phyloP scores from a whole-genome alignment of 2,797 vertebrate species.

The Coreius guichenoti region DNA sequence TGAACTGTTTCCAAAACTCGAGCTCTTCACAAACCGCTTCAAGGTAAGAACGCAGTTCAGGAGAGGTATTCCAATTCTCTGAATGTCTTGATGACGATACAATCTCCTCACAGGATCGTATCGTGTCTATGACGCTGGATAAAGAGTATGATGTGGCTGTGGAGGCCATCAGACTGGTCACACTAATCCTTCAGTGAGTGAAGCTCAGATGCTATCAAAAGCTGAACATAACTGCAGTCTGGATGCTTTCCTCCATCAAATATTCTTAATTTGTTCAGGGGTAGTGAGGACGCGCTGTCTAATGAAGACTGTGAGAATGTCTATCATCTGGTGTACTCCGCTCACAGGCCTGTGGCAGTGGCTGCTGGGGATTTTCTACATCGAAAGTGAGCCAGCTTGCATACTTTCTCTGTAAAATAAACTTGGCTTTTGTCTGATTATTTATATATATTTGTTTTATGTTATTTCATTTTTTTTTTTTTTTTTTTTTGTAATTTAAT shows the following conservation, averaged over 20 bases:
- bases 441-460: not conserved
- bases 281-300: slow-evolving; percentile 62
- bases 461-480: not conserved
- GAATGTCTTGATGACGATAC: not conserved
- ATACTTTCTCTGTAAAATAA: not conserved
- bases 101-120: slow-evolving; percentile 86
- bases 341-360: slow-evolving; percentile 96
- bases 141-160: slow-evolving; percentile 98
- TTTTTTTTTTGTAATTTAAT: not conserved
- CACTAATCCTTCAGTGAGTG: slow-evolving; percentile 95
- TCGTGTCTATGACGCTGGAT: slow-evolving; percentile 98
- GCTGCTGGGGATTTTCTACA: slow-evolving; percentile 98
- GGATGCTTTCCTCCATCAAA: not conserved
- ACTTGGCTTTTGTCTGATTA: not conserved
- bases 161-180: slow-evolving; percentile 95
- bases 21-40: slow-evolving; percentile 97
- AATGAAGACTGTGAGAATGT: slow-evolving; percentile 98
- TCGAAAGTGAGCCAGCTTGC: slow-evolving; percentile 87
- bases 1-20: slow-evolving; percentile 95
- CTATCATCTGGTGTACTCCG: slow-evolving; percentile 98
- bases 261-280: slow-evolving; percentile 47
- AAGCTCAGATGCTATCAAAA: slow-evolving; percentile 2
- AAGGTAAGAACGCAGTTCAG: slow-evolving; percentile 81
- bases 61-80: not conserved
- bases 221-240: not conserved